Conservation (phyloP, 2,888 invertebrate species). For the Eulithis prunata region DNA sequence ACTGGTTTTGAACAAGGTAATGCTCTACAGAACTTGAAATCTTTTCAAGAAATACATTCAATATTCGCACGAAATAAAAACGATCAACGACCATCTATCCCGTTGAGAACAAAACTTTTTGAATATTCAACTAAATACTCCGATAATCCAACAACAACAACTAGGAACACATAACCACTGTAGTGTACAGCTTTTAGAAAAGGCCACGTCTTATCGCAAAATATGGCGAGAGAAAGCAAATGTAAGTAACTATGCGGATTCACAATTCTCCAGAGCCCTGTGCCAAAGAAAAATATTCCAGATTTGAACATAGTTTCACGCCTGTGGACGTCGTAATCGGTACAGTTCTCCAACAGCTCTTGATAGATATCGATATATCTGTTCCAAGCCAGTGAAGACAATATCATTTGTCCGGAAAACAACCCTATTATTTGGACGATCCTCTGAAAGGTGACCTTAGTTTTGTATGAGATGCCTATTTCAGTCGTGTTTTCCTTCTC, state of each 20-base stretch:
- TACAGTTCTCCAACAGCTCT: constrained; percentile 87
- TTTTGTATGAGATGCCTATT: constrained; percentile 86
- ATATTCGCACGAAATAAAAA: constrained; percentile 6
- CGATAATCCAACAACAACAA: constrained; percentile 87
- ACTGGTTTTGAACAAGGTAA: constrained; percentile 20
- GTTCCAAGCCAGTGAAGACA: constrained; percentile 93
- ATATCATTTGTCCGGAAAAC: constrained; percentile 88
- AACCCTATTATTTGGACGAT: constrained; percentile 86
- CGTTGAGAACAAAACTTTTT: constrained; percentile 54
- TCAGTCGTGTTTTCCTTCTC: constrained; percentile 74
- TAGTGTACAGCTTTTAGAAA: constrained; percentile 89
- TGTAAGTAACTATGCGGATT: constrained; percentile 92
- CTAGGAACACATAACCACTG: constrained; percentile 87
- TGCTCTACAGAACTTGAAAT: constrained; percentile 4
- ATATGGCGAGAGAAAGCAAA: constrained; percentile 89
- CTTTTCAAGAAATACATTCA: constrained; percentile 7
- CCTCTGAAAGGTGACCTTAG: constrained; percentile 87
- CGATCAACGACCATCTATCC: constrained; percentile 51
- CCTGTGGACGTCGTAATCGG: constrained; percentile 76
- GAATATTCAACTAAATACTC: constrained; percentile 86
- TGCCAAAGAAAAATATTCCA: constrained; percentile 89
- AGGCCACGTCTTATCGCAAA: constrained; percentile 92
- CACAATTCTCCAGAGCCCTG: constrained; percentile 90
- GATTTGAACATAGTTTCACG: constrained; percentile 87
- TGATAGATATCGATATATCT: constrained; percentile 92